Percentiles rank a stretch among this genome's conserved stretches.
phyloP scores from a whole-genome alignment of 2,888 invertebrate species.

The Romanomermis culicivorax region DNA sequence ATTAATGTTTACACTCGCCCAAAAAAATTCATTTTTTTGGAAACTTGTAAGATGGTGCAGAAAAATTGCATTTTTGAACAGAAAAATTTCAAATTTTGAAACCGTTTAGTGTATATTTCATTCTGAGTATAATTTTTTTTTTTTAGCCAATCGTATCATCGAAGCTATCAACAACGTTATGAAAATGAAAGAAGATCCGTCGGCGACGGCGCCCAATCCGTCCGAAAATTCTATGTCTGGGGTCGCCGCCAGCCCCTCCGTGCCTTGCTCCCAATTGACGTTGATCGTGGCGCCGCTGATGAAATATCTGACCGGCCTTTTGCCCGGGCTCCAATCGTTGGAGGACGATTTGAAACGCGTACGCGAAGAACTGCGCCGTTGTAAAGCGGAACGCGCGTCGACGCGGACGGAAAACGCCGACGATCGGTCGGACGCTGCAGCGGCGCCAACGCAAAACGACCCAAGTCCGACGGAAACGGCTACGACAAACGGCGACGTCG shows the following conservation, averaged over 20 bases:
- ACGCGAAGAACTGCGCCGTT: neutral
- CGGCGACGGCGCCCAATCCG: neutral
- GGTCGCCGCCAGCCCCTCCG: slow-evolving; percentile 15
- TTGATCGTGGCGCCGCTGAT: slow-evolving; percentile 26
- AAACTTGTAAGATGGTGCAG: too few species aligned
- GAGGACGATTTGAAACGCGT: slow-evolving; percentile 6
- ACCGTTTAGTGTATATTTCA: too few species aligned
- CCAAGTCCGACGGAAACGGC: neutral
- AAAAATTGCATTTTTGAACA: too few species aligned
- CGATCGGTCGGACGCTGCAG: neutral
- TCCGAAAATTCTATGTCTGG: slow-evolving; percentile 14
- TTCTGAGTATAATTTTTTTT: too few species aligned
- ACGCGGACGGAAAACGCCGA: neutral
- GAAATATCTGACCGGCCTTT: slow-evolving; percentile 26
- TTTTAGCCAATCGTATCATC: slow-evolving; percentile 24
- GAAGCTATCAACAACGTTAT: slow-evolving; percentile 21
- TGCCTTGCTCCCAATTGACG: slow-evolving; percentile 23
- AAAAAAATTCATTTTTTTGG: too few species aligned
- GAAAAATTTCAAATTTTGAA: too few species aligned
- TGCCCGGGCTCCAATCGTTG: slow-evolving; percentile 9
- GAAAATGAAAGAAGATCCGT: slow-evolving; percentile 13
- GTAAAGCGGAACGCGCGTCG: neutral
- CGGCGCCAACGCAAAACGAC: too few species aligned
- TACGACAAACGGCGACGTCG: neutral
- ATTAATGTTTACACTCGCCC: too few species aligned